Evolutionary conservation across 1,140 invertebrate genomes (phyloP), one percentile per base, ranked within the genome.

Genomic region (Euwallacea fornicatus): DNA sequence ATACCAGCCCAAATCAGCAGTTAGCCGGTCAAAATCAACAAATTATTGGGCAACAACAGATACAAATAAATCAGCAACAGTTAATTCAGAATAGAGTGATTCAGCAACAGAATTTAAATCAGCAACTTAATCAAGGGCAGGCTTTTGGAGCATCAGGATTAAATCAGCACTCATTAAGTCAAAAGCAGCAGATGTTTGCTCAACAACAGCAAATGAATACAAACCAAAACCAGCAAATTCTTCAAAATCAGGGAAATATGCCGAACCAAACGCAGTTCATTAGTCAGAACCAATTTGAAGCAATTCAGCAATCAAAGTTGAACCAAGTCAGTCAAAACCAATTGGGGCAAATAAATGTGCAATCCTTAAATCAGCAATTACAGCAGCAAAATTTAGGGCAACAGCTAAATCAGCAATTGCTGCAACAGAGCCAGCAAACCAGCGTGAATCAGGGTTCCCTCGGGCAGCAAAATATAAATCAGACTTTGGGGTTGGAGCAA

Each of bases 361-460:
- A 75, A 41, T 13, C 33, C 7, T 42, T 76, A 10, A 74, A 74
- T 67, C 72, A 76, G 46, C 75, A 76, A 46, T 53, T 76, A n/a
- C 67, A 70, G 15, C 50, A 58, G 7, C 74, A 74, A 50, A 73
- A 75, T 43, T 66, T 73, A 61, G 72, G 64, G 8, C 77, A 79
- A 66, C 78, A 79, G 63, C 69, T 72, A 41, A 74, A 74, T 58
- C 76, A 66, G 65, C 74, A 73, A 21, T 76, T 79, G 47, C 59
- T 79, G 44, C 74, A 78, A 56, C 79, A 80, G 61, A 73, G 67
- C 33, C 75, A 74, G 47, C 67, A 72, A 50, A 59, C 9, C 16
- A 10, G 44, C 2, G 15, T 71, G 7, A 61, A 6, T 62, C 72
- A 69, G 61, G 56, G 47, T 10, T 15, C 46, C 21, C 21, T 68